A percentile compares a stretch with the other conserved stretches of the same genome.
phyloP scores from a whole-genome alignment of 2,888 invertebrate genomes.

The Eurytoma californica region DNA sequence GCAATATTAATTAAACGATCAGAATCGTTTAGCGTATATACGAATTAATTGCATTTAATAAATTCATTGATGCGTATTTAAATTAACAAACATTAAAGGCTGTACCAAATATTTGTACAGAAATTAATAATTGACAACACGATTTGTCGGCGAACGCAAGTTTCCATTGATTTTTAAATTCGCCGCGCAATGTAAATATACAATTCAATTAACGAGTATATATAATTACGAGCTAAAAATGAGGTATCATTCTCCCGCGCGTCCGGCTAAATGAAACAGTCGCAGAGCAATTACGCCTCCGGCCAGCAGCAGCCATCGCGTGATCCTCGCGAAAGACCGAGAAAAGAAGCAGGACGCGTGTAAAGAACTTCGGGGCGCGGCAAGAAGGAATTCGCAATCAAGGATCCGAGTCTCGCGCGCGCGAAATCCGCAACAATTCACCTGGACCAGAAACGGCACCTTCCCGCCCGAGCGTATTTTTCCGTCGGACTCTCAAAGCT shows the following conservation, averaged over 20 bases:
- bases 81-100: too few species aligned
- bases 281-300: too few species aligned
- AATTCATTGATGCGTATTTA: too few species aligned
- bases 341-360: background rate
- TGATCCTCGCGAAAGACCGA: background rate
- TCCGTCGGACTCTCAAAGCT: background rate
- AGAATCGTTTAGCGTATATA: background rate
- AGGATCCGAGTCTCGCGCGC: background rate
- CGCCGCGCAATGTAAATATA: too few species aligned
- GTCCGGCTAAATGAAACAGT: background rate
- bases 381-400: conserved; percentile 44
- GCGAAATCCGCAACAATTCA: conserved; percentile 47
- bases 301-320: too few species aligned
- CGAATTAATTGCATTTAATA: background rate
- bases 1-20: background rate
- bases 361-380: background rate
- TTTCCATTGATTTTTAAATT: too few species aligned
- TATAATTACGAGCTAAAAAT: too few species aligned
- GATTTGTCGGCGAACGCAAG: too few species aligned
- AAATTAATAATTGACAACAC: too few species aligned
- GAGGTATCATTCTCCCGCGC: background rate
- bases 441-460: conserved; percentile 1
- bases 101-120: too few species aligned
- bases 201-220: too few species aligned
- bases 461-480: background rate